These are phyloP conservation scores for Raphicerus campestris DNA, from an alignment of 2,113 vertebrate species.

Conservation along the genomic window DNA sequence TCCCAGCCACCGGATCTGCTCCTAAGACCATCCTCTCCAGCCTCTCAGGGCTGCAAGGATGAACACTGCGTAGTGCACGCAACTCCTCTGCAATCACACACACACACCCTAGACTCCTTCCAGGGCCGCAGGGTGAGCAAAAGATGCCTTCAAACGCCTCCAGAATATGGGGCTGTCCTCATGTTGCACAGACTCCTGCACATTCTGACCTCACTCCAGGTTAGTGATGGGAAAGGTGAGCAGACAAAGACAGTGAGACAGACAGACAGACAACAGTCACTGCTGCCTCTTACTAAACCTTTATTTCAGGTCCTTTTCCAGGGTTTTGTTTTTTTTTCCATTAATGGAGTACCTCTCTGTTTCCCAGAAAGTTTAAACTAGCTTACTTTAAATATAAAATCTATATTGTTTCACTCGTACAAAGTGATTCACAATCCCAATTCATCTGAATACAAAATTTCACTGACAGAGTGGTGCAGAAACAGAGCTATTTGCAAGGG, in stretches of 20 bases:
- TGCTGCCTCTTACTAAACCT: neutral
- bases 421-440: conserved; percentile 12
- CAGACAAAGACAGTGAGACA: neutral
- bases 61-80: neutral
- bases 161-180: fast-evolving
- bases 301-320: neutral
- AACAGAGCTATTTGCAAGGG: neutral
- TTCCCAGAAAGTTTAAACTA: neutral
- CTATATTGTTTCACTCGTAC: neutral
- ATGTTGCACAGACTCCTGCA: neutral
- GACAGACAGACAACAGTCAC: neutral
- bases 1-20: neutral
- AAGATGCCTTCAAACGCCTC: neutral
- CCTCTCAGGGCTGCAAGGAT: neutral
- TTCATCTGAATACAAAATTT: conserved; percentile 4
- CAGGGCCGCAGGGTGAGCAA: neutral
- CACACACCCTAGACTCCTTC: no score
- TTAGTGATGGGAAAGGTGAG: neutral
- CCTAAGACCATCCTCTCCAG: neutral
- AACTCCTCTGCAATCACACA: neutral
- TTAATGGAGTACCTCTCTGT: neutral
- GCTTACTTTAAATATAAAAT: conserved; percentile 37
- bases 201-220: neutral
- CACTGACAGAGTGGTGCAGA: neutral
- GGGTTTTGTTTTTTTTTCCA: neutral